phyloP scores from a whole-genome alignment of 2,113 vertebrate species.

The Macrotus californicus region DNA sequence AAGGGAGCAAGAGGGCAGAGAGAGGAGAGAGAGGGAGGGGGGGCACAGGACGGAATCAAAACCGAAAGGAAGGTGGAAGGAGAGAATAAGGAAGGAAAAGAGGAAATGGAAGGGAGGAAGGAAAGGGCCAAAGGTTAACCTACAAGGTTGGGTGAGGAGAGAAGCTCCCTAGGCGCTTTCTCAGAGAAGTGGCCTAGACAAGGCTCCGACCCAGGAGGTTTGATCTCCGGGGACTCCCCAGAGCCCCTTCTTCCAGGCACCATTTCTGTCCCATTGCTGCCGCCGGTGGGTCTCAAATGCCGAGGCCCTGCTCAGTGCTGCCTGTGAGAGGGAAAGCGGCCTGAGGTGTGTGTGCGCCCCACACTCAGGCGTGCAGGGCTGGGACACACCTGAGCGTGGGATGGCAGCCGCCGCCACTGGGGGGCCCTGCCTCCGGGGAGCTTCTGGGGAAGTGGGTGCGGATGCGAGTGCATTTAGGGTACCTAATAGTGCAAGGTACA shows the following conservation, averaged over 20 bases:
- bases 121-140: not conserved
- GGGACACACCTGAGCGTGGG: not conserved
- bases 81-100: accelerated
- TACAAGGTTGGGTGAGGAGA: accelerated
- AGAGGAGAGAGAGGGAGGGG: no score
- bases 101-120: accelerated
- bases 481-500: not conserved
- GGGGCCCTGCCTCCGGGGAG: not conserved
- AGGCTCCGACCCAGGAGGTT: not conserved
- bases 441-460: not conserved
- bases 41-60: not conserved
- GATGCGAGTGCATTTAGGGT: not conserved
- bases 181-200: not conserved
- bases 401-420: no score
- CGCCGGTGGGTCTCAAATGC: not conserved
- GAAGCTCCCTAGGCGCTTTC: not conserved
- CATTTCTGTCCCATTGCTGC: not conserved
- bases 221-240: accelerated
- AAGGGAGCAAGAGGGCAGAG: no score
- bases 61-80: no score
- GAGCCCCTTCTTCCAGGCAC: not conserved
- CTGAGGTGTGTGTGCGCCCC: accelerated
- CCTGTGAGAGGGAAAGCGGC: not conserved
- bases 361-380: not conserved
- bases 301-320: not conserved